Evolutionary conservation across 2,888 invertebrate genomes (phyloP), one percentile per base, ranked within the genome.

Genomic region (Epistrophe eligans): DNA sequence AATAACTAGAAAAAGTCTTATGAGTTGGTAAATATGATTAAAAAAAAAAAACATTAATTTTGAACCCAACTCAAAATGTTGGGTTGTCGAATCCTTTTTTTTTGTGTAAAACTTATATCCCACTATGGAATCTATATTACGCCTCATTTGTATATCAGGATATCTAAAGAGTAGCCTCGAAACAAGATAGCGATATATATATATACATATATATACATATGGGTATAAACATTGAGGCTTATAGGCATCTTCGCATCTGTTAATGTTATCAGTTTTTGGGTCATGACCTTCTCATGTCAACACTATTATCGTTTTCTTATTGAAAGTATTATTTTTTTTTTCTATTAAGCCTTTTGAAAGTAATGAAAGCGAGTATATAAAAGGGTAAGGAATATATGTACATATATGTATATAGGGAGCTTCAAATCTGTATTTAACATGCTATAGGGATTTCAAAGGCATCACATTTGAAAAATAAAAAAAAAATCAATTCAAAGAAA

Each of bases 281-380:
- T 9, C 43, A 43, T 43, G 62, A 43, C 62, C 62, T 43, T 62
- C 43, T 62, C 24, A 13, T 62, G 62, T 62, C 62, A 62, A 62
- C 24, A 40, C 24, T 62, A 43, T 43, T 62, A 62, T 62, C 43
- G 62, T 40, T 24, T 24, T 38, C 60, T 62, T 40, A 62, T 62
- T 40, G 40, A 43, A 62, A 43, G 9, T 32, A 32, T 32, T n/a
- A 24, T 1, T 4, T 40, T 38, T 60, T 58, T 58, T 38, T 35
- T 35, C 0, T 35, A 8, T 32, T 32, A 32, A 32, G 57, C 38
- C 11, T 58, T 24, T 58, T n/a, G 19, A 43, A 62, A 62, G 7
- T 19, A 40, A 43, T 24, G 13, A 43, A 62, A 62, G 38, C 8
- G 7, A 2, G 3, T 52, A 28, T 15, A 28, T 3, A 62, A 24